Evolutionary conservation across 2,797 vertebrate genomes (phyloP), one percentile per base, ranked within the genome.

Genomic region (Neopelma chrysocephalum): DNA sequence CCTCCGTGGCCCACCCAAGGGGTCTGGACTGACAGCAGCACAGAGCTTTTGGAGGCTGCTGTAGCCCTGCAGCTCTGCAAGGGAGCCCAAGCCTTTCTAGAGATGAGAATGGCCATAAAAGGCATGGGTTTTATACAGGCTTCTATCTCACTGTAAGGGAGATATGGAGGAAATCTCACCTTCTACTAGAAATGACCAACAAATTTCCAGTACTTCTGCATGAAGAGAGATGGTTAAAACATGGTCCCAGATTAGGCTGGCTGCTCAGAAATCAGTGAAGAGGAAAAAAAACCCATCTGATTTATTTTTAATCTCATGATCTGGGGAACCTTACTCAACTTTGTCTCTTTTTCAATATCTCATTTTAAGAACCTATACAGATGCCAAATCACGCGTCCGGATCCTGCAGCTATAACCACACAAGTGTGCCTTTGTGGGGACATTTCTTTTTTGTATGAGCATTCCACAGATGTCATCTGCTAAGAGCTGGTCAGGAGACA

Each of bases 1-100:
- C 69, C 89, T 80, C 69, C 0, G 1, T 7, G 58, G 70, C 12
- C 75, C 82, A 32, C 36, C 53, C 48, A 4, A 61, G 29, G 23
- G n/a, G n/a, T 4, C 40, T 7, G 14, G 15, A 13, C 48, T 5
- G 7, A 4, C 0, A 2, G 36, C 1, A 1, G 42, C 1, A 1
- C 42, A 9, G 48, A 68, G 40, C n/a, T 54, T 15, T 6, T 1
- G 1, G 2, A 53, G n/a, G 27, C 64, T 61, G 54, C 32, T 23
- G 6, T 11, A 17, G 14, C 12, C 29, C 32, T n/a, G 11, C 70
- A 71, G 27, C 3, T 51, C 64, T 34, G 36, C 1, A 9, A 64
- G 53, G 31, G 12, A 50, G 68, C 61, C 27, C 21, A n/a, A 51
- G 27, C 1, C 43, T 32, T 15, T 40, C 5, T 0, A n/a, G 40